Evolutionary conservation across 2,797 vertebrate genomes (phyloP), one percentile per base, ranked within the genome.

Genomic region (Chromobotia macracanthus): DNA sequence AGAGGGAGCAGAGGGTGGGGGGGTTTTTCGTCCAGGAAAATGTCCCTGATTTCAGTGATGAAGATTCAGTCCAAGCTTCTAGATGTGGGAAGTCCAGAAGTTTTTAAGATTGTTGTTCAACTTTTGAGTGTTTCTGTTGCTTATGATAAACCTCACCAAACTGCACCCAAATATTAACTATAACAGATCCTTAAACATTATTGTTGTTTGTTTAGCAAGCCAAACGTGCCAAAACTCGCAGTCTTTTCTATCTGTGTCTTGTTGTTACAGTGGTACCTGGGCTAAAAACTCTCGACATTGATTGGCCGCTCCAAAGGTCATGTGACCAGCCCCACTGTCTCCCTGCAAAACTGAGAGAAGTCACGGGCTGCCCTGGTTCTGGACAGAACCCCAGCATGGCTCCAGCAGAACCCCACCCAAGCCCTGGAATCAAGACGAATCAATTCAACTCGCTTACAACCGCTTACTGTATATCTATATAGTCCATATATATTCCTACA

Each of bases 251-350:
- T 82, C 3, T 65, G 19, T 86, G 19, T 86, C 44, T 90, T 21
- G 83, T 83, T 83, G 83, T 86, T 91, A 89, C 93, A 99, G 97
- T 99, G 97, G 97, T 99, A 99, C 95, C 95, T 99, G 95, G 97
- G 97, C 94, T 99, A 97, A 96, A 93, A 93, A 92, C 94, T 89
- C 88, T 90, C 87, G 92, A 92, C 87, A 94, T 93, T 91, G 93
- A 94, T 90, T 93, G 91, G 89, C 91, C 94, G 93, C 92, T 94
- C 89, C 90, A 95, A 94, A 94, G 94, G 95, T 94, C 92, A 93
- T 95, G 94, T 90, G 92, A 92, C 68, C 77, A 53, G 92, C 87
- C 88, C 86, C 65, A 82, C 83, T 80, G 77, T 82, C 86, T 82
- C 70, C 76, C 82, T 81, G 79, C 82, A 87, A 93, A 95, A 46